phyloP scores from a whole-genome alignment of 2,113 vertebrate species.

The Ceuthmochares aereus region DNA sequence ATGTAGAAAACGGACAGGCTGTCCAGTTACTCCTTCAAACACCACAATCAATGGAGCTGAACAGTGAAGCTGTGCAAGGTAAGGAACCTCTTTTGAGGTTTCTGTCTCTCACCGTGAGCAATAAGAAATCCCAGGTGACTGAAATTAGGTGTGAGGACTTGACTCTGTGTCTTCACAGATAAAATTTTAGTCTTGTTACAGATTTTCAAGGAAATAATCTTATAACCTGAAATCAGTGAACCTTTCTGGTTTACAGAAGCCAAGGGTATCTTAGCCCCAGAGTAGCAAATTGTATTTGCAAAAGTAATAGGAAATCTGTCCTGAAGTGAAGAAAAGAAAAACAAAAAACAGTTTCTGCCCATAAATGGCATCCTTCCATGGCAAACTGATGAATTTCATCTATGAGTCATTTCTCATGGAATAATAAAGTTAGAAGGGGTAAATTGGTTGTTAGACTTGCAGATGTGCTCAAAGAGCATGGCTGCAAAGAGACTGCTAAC shows the following conservation, averaged over 20 bases:
- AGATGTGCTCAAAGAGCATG: background rate
- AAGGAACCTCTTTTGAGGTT: background rate
- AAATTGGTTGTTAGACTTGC: background rate
- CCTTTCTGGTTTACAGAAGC: background rate
- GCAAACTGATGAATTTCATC: conserved; percentile 29
- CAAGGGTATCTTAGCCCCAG: background rate
- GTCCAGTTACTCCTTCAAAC: background rate
- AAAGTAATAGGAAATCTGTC: background rate
- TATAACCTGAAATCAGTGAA: background rate
- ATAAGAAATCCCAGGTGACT: background rate
- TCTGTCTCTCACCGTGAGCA: background rate
- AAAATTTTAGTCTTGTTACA: background rate
- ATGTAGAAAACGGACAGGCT: background rate
- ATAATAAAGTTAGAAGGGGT: background rate
- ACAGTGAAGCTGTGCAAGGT: background rate
- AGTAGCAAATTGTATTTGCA: background rate
- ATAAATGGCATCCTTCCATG: conserved; percentile 8
- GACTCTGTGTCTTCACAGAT: background rate
- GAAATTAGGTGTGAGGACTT: background rate
- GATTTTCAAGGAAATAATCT: background rate
- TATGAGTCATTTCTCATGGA: conserved; percentile 27
- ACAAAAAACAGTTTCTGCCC: background rate
- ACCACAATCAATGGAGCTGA: background rate
- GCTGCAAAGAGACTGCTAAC: background rate
- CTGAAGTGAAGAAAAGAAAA: background rate